Percentiles rank a stretch among this genome's conserved stretches.
These are phyloP conservation scores for Chelmon rostratus DNA, from an alignment of 2,797 vertebrate species.

Conservation along the genomic window DNA sequence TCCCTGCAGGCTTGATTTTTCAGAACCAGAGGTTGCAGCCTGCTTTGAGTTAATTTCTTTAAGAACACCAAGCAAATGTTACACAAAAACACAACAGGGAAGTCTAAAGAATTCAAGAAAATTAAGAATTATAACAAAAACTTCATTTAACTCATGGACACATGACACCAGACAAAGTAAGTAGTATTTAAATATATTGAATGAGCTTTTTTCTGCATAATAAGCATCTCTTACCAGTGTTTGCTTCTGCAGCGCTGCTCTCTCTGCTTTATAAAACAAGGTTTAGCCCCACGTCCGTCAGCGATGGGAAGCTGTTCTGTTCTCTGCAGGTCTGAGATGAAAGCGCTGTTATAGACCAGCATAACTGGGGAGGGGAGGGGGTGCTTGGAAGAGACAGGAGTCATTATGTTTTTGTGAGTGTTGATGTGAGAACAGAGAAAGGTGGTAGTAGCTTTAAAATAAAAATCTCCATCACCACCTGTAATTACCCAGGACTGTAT, in stretches of 20 bases:
- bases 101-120: not conserved
- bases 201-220: not conserved
- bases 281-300: not conserved
- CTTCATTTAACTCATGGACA: not conserved
- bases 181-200: not conserved
- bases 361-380: not conserved
- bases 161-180: not conserved
- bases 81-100: not conserved
- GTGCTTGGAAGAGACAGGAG: not conserved
- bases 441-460: not conserved
- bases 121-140: not conserved
- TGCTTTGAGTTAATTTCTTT: not conserved
- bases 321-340: conserved; percentile 60
- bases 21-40: no score
- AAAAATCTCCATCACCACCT: conserved; percentile 25
- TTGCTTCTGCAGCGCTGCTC: not conserved
- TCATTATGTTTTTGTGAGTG: not conserved
- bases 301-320: conserved; percentile 8
- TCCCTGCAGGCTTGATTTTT: no score
- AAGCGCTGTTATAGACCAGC: conserved; percentile 44
- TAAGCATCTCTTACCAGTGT: conserved; percentile 32
- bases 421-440: not conserved
- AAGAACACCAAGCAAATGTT: not conserved
- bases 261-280: not conserved
- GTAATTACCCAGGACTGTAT: conserved; percentile 34